Evolutionary conservation across 2,888 invertebrate species (phyloP), one percentile per base, ranked within the genome.

Genomic region (Cotesia congregata): DNA sequence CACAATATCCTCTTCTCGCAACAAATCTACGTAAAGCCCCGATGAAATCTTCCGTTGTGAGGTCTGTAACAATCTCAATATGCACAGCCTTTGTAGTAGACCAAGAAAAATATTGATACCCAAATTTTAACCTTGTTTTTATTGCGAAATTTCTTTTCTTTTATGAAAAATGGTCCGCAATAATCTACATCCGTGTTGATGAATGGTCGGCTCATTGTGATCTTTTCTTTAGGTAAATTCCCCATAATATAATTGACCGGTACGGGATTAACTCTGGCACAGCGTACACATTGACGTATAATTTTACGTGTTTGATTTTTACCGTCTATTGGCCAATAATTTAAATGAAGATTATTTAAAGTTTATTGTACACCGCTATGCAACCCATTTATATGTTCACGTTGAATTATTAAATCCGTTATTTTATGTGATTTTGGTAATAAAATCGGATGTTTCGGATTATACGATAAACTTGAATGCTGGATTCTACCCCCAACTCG

Each of bases 321-420:
- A 1, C 79, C 80, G 30, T 80, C 73, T 0, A 80, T 64, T 0
- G 72, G 65, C 81, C 81, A 81, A 67, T 75, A 83, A 0, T 30
- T 60, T 67, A 73, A 71, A 17, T 80, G 12, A 1, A 81, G 4
- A 1, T 67, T 40, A 20, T 75, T 68, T 2, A 82, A 50, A 0
- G 82, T 82, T 1, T 75, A n/a, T 30, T 82, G 80, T 0, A 72
- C 65, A 4, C 80, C 82, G 0, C 80, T 67, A 60, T 83, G 82
- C 4, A 74, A 60, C 6, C 41, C 6, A 12, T 41, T 79, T 7
- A 7, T 12, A 20, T 79, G 77, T 7, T 38, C 40, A 7, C 5
- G 30, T 59, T 75, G 60, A 38, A 79, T 75, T 4, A 79, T 12
- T 0, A 77, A 5, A 17, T 59, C 15, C 2, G 73, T 79, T 0